These are phyloP conservation scores for Chalcis sispes DNA, from an alignment of 2,888 invertebrate genomes.

Conservation along the genomic window DNA sequence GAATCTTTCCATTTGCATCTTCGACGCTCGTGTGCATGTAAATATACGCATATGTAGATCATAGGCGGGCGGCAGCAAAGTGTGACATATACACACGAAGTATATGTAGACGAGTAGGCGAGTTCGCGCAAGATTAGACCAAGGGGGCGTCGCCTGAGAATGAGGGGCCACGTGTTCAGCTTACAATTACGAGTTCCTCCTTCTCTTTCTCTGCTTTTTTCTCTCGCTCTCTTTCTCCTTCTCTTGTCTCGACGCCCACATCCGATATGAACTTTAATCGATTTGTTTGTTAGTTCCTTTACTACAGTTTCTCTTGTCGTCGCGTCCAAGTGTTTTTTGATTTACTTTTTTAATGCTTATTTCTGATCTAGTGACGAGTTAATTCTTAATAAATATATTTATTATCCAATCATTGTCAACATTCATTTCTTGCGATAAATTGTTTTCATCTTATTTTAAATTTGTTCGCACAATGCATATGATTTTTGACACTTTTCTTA, in stretches of 20 bases:
- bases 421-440: no score
- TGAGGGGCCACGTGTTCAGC: slow-evolving; percentile 70
- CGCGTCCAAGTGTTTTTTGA: no score
- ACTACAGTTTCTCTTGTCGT: no score
- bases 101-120: slow-evolving; percentile 52
- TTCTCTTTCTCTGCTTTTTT: no score
- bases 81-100: slow-evolving; percentile 24
- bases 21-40: slow-evolving; percentile 28
- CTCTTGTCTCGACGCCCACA: slow-evolving; percentile 66
- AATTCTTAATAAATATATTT: no score
- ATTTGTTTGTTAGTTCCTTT: slow-evolving; percentile 59
- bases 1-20: slow-evolving; percentile 48
- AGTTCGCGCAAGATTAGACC: slow-evolving; percentile 65
- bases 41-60: no score
- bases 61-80: not conserved
- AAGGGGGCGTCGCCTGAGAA: slow-evolving; percentile 72
- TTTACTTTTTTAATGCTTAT: no score
- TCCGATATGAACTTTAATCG: slow-evolving; percentile 66
- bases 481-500: no score
- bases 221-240: slow-evolving; percentile 18
- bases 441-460: no score
- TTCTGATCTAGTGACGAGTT: no score
- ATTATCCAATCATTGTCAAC: no score
- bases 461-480: no score
- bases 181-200: slow-evolving; percentile 49